Evolutionary conservation across 2,888 invertebrate genomes (phyloP), one percentile per base, ranked within the genome.

Genomic region (Syrista parreyssii): DNA sequence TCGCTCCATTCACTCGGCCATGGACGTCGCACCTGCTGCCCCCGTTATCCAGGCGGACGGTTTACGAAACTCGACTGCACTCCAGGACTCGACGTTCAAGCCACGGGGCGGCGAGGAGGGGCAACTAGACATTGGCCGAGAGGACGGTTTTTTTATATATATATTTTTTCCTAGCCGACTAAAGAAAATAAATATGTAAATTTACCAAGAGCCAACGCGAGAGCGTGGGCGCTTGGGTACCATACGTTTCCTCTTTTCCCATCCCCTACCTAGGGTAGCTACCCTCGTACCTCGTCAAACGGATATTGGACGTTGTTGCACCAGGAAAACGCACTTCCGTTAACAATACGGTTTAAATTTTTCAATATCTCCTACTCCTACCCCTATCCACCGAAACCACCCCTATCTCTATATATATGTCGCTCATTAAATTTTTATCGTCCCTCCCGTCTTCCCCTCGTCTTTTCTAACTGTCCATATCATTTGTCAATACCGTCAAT

Each of bases 171-270:
- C 80, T 80, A 79, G 79, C 82, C 81, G 79, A 55, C 69, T n/a
- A 81, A 77, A 81, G 78, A 81, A 79, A 80, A 83, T 83, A 83
- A 83, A 83, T 83, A 83, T 83, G 83, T 80, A 83, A 82, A 83
- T 83, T 83, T 82, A 78, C 71, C 74, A 76, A 75, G 74, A 40
- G 75, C 72, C n/a, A 75, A 69, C 34, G 36, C 30, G 68, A 36
- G 68, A 33, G 33, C 11, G 68, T 34, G 6, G 55, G 55, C 9
- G 40, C 31, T 33, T 31, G 31, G 55, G 30, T 32, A 12, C 12
- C n/a, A 23, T 73, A 36, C 72, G 68, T 72, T 55, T 36, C 36
- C 11, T n/a, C 68, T 35, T 40, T 34, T n/a, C 55, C 23, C 12
- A 12, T 12, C 30, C 68, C 32, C 34, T 74, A 72, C 34, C 31